Conservation (phyloP, 2,113 vertebrate genomes). For the Cyanoramphus novaezelandiae region DNA sequence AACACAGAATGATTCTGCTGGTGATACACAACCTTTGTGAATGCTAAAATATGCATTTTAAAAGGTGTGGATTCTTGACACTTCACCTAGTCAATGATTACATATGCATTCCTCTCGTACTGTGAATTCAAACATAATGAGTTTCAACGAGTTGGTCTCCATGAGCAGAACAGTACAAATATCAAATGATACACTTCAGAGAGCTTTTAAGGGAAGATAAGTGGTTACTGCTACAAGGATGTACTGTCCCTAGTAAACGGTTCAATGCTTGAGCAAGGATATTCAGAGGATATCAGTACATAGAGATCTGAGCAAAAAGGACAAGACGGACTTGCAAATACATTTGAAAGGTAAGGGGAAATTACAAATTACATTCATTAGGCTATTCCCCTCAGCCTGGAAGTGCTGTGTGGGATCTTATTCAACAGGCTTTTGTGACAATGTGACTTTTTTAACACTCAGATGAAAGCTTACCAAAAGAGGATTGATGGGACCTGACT, state of each 20-base stretch:
- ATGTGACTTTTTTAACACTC: background rate
- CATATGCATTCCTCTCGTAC: background rate
- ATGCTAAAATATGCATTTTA: background rate
- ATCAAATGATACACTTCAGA: background rate
- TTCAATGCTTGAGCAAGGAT: background rate
- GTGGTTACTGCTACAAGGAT: background rate
- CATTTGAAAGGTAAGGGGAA: background rate
- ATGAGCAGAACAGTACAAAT: background rate
- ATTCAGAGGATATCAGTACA: background rate
- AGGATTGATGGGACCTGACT: background rate
- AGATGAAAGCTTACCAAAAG: background rate
- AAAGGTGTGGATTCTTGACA: background rate
- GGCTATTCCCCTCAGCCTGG: background rate
- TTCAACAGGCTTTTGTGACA: background rate
- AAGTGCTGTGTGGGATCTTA: background rate
- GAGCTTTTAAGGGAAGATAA: background rate
- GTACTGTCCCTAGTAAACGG: background rate
- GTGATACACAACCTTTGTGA: background rate
- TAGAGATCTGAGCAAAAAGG: background rate
- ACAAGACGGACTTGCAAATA: background rate
- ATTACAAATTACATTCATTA: background rate
- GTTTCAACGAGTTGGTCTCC: conserved; percentile 1
- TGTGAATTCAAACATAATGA: conserved; percentile 18
- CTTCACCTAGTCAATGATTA: conserved; percentile 57
- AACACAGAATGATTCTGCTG: background rate